These are phyloP conservation scores for Euura saliciscinereae DNA, from an alignment of 1,140 invertebrate species.

Conservation along the genomic window DNA sequence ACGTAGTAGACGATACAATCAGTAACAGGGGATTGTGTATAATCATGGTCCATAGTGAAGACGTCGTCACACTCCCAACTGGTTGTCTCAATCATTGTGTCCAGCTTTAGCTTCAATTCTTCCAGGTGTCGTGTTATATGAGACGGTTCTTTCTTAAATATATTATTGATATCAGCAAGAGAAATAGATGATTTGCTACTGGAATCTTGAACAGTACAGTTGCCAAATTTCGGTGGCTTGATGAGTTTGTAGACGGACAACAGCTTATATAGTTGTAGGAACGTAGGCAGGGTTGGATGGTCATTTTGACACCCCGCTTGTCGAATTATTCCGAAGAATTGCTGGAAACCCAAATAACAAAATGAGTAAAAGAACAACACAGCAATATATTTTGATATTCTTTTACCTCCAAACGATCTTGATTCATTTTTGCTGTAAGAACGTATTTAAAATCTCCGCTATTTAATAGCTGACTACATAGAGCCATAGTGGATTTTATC, in stretches of 20 bases:
- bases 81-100: neutral
- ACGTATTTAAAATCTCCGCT: neutral
- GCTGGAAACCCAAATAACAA: no score
- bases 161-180: neutral
- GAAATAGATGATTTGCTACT: neutral
- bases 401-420: constrained; percentile 11
- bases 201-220: neutral
- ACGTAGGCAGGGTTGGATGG: constrained; percentile 6
- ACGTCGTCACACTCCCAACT: neutral
- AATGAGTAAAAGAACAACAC: no score
- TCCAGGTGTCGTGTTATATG: neutral
- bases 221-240: neutral
- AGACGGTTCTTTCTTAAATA: neutral
- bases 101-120: neutral
- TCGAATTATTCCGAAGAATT: constrained; percentile 9
- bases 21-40: neutral
- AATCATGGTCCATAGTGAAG: neutral
- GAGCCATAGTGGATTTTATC: neutral
- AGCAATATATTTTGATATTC: neutral
- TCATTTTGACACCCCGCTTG: constrained; percentile 13
- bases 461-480: neutral
- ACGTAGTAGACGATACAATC: neutral
- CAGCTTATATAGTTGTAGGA: constrained; percentile 14
- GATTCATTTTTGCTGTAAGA: neutral
- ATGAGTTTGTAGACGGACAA: neutral